phyloP scores from a whole-genome alignment of 2,113 vertebrate species.

The Hemiscyllium ocellatum region DNA sequence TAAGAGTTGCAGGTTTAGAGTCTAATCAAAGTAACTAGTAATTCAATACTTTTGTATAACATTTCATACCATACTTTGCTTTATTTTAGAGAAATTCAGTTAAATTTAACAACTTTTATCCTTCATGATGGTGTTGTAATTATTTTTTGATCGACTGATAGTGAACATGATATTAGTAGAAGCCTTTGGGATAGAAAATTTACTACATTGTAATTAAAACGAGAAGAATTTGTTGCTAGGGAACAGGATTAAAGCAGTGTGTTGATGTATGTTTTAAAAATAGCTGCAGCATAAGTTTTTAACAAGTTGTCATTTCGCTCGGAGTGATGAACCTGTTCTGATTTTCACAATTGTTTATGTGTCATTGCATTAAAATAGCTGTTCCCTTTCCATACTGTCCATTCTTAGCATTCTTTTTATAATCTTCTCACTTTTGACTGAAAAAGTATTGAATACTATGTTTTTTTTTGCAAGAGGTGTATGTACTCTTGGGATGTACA shows the following conservation, averaged over 20 bases:
- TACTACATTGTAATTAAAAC: neutral
- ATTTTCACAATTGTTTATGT: neutral
- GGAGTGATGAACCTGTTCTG: neutral
- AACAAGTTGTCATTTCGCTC: neutral
- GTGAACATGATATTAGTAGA: neutral
- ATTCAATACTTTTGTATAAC: too few species aligned
- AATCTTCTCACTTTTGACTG: neutral
- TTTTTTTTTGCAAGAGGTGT: neutral
- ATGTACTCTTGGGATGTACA: neutral
- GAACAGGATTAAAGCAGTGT: neutral
- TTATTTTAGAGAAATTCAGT: neutral
- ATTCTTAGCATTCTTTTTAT: neutral
- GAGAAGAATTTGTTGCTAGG: neutral
- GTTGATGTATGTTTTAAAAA: constrained; percentile 8
- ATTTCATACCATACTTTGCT: neutral
- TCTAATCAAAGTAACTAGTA: too few species aligned
- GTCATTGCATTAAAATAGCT: neutral
- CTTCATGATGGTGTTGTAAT: neutral
- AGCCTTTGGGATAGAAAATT: neutral
- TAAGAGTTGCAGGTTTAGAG: too few species aligned
- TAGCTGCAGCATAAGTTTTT: neutral
- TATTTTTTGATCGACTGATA: neutral
- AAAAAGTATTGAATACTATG: neutral
- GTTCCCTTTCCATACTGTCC: neutral
- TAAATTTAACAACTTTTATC: neutral